Percentiles rank a stretch among this genome's conserved stretches.
Evolutionary conservation across 2,888 invertebrate species (phyloP).

Genomic region (Conops quadrifasciatus): DNA sequence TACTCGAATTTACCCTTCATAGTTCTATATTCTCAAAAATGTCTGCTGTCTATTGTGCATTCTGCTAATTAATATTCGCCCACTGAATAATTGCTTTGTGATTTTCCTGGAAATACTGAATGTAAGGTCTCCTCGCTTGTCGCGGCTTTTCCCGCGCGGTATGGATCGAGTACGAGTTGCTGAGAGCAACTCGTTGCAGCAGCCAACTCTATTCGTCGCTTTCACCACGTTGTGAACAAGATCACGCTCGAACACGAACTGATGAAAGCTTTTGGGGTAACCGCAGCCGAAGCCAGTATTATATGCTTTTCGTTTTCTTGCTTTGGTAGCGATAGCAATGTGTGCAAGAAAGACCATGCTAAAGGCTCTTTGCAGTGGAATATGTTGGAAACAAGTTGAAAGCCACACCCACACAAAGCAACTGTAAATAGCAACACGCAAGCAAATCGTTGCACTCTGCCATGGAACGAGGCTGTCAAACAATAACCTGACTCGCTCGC

Average conservation of each 20-base stretch:
- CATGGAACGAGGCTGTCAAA: slow-evolving; percentile 4
- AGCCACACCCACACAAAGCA: slow-evolving; percentile 26
- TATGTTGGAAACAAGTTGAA: not conserved
- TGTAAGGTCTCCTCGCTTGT: too few species aligned
- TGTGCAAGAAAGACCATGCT: not conserved
- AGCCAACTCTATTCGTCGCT: slow-evolving; percentile 31
- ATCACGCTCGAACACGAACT: slow-evolving; percentile 65
- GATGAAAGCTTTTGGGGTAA: slow-evolving; percentile 49
- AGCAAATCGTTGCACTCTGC: slow-evolving; percentile 3
- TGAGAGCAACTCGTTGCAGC: slow-evolving; percentile 30
- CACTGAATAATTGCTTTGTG: too few species aligned
- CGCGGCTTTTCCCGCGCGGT: not conserved
- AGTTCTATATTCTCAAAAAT: too few species aligned
- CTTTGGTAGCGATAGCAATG: not conserved
- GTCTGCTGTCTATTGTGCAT: too few species aligned
- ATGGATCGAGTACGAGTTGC: slow-evolving; percentile 36
- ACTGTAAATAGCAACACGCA: slow-evolving; percentile 12
- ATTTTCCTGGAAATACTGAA: too few species aligned
- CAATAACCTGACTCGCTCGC: not conserved
- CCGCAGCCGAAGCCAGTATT: slow-evolving; percentile 46
- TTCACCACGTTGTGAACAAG: slow-evolving; percentile 58
- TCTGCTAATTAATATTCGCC: too few species aligned
- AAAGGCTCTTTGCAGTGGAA: not conserved
- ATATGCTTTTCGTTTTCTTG: too few species aligned
- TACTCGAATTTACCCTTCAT: too few species aligned